These are phyloP conservation scores for Drosophila kurseongensis DNA, from an alignment of 1,140 invertebrate species.

Conservation along the genomic window DNA sequence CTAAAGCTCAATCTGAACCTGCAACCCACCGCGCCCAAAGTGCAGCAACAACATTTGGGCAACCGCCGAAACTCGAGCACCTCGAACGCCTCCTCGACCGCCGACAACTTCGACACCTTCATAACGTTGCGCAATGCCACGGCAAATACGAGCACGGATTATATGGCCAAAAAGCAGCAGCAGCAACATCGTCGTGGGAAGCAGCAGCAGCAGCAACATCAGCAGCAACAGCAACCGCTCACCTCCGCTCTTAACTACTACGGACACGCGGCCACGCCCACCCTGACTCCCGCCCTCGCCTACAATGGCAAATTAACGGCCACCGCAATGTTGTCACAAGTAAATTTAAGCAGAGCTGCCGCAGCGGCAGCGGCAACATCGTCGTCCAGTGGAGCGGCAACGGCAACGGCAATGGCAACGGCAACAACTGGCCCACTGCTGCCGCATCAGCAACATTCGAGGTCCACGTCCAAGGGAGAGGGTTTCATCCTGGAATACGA, in stretches of 20 bases:
- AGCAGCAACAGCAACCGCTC: slow-evolving; percentile 50
- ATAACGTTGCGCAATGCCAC: slow-evolving; percentile 71
- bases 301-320: slow-evolving; percentile 80
- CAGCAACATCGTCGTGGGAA: slow-evolving; percentile 42
- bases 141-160: slow-evolving; percentile 41
- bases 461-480: slow-evolving; percentile 33
- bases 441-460: slow-evolving; percentile 17
- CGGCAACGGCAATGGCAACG: slow-evolving; percentile 6
- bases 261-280: slow-evolving; percentile 56
- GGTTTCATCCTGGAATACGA: slow-evolving; percentile 81
- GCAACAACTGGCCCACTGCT: slow-evolving; percentile 7
- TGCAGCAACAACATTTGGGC: slow-evolving; percentile 58
- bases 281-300: slow-evolving; percentile 42
- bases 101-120: slow-evolving; percentile 81
- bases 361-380: slow-evolving; percentile 48
- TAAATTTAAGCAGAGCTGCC: slow-evolving; percentile 66
- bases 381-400: slow-evolving; percentile 17
- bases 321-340: slow-evolving; percentile 79
- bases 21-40: slow-evolving; percentile 41
- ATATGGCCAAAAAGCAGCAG: slow-evolving; percentile 56
- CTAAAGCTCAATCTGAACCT: slow-evolving; percentile 42
- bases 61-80: slow-evolving; percentile 74
- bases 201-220: slow-evolving; percentile 41
- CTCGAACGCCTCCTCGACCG: slow-evolving; percentile 79
- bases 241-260: slow-evolving; percentile 76